Conservation (phyloP, 2,113 vertebrate species). For the Leptocoma aspasia region DNA sequence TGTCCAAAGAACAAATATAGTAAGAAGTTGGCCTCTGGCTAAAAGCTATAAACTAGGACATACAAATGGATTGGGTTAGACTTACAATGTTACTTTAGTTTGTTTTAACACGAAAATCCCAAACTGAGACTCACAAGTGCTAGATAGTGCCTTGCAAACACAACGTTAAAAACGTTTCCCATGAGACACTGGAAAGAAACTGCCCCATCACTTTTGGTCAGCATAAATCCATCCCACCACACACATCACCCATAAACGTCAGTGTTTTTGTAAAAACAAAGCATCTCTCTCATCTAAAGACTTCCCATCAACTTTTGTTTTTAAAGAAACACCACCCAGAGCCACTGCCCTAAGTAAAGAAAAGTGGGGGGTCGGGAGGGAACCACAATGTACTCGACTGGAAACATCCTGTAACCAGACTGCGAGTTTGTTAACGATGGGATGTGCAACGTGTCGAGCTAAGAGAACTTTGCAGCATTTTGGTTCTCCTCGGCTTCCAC, state of each 20-base stretch:
- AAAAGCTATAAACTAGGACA: background rate
- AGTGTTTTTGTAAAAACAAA: background rate
- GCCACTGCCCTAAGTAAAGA: background rate
- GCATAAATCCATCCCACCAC: background rate
- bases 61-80: background rate
- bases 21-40: background rate
- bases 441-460: accelerated
- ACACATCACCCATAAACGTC: accelerated
- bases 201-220: too few species aligned
- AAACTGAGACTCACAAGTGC: background rate
- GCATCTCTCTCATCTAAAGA: background rate
- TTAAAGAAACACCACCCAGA: background rate
- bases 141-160: accelerated
- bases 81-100: background rate
- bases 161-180: background rate
- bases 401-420: accelerated
- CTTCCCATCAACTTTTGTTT: background rate
- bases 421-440: accelerated
- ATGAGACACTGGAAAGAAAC: background rate
- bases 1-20: background rate
- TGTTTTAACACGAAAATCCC: background rate
- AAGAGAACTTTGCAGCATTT: background rate
- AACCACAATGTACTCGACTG: accelerated
- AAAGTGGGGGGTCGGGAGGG: accelerated
- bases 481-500: background rate